phyloP scores from a whole-genome alignment of 2,888 invertebrate species.

The Sericinus montela region DNA sequence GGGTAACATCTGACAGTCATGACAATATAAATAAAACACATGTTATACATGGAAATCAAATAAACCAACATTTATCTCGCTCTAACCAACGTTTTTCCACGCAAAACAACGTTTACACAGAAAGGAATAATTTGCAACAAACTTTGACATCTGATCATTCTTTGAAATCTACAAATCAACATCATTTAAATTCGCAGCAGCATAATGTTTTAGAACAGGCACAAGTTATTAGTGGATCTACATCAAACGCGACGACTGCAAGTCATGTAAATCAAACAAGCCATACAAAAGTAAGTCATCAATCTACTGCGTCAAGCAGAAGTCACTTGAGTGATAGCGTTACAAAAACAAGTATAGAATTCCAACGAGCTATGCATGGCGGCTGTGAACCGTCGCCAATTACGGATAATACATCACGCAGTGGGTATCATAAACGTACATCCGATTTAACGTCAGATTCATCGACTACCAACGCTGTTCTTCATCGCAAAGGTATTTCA shows the following conservation, averaged over 20 bases:
- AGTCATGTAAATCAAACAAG: conserved; percentile 40
- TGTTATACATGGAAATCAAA: conserved; percentile 13
- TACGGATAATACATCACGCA: conserved; percentile 47
- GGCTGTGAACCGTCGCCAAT: conserved; percentile 34
- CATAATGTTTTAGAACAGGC: conserved; percentile 16
- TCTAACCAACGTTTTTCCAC: conserved; percentile 10
- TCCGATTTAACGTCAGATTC: conserved; percentile 86
- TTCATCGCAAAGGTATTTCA: conserved; percentile 86
- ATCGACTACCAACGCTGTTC: conserved; percentile 87
- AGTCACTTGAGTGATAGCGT: conserved; percentile 67
- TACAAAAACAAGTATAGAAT: conserved; percentile 75
- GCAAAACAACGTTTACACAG: not conserved
- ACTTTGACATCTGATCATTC: conserved; percentile 9
- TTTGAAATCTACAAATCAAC: not conserved
- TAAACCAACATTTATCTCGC: conserved; percentile 6
- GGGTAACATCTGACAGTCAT: conserved; percentile 3
- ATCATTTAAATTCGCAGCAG: conserved; percentile 26
- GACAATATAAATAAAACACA: conserved; percentile 11
- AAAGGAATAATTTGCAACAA: conserved; percentile 2
- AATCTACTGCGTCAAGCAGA: conserved; percentile 51
- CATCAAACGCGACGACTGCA: conserved; percentile 34
- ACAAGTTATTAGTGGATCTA: conserved; percentile 16
- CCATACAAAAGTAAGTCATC: conserved; percentile 44
- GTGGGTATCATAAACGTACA: conserved; percentile 84
- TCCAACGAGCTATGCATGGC: conserved; percentile 73